Evolutionary conservation across 2,888 invertebrate genomes (phyloP).

Genomic region (Drosophila lutescens): DNA sequence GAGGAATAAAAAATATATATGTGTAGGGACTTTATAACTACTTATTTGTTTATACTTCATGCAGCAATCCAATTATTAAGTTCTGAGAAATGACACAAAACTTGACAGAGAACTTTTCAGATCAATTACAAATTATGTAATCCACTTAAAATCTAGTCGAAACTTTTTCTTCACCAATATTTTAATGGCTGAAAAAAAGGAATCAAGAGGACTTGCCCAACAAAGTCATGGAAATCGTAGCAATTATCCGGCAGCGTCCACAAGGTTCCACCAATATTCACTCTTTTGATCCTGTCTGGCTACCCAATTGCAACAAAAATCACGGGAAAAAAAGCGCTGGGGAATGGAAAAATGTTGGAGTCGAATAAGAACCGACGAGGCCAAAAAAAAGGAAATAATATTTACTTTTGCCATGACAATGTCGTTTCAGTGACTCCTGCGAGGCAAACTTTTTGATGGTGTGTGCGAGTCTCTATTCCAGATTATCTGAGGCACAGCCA

Average conservation of each 20-base stretch:
- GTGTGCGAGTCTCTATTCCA: conserved; percentile 47
- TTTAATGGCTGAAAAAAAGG: conserved; percentile 14
- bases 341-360: conserved; percentile 2
- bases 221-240: conserved; percentile 71
- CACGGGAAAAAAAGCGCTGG: conserved; percentile 25
- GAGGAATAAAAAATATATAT: background rate
- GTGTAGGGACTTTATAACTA: too few species aligned
- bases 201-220: conserved; percentile 40
- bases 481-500: conserved; percentile 53
- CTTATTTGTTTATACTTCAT: too few species aligned
- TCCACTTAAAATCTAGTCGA: conserved; percentile 63
- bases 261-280: conserved; percentile 39
- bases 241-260: conserved; percentile 64
- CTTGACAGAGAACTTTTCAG: conserved; percentile 36
- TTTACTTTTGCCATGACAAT: conserved; percentile 78
- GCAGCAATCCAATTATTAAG: background rate
- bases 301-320: conserved; percentile 62
- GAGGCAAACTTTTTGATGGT: conserved; percentile 62
- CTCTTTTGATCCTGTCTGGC: conserved; percentile 29
- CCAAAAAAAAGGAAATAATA: conserved; percentile 61
- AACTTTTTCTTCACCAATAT: conserved; percentile 32
- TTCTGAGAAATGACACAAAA: conserved; percentile 7
- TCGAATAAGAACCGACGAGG: background rate
- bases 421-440: conserved; percentile 41
- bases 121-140: conserved; percentile 66